Percentiles rank a stretch among this genome's conserved stretches.
Evolutionary conservation across 1,140 invertebrate species (phyloP).

Genomic region (Hestina assimilis): DNA sequence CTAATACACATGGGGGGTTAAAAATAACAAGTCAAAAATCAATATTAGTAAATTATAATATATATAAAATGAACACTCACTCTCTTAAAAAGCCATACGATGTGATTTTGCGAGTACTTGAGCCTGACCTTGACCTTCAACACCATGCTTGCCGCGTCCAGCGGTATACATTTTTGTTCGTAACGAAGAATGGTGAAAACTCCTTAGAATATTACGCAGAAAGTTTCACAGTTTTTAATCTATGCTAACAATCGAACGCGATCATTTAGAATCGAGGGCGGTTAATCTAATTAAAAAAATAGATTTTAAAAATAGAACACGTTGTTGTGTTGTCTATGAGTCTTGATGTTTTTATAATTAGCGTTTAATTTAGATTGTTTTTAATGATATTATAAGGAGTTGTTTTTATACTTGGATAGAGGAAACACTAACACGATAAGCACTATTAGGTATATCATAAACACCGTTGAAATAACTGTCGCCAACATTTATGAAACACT

Average conservation of each 20-base stretch:
- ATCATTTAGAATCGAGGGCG: too few species aligned
- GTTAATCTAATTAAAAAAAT: too few species aligned
- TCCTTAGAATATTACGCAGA: neutral
- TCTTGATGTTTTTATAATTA: neutral
- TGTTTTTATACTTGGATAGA: constrained; percentile 62
- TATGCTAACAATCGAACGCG: neutral
- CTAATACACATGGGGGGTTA: too few species aligned
- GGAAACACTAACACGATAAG: constrained; percentile 66
- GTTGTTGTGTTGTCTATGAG: neutral
- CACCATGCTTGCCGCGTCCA: constrained; percentile 70
- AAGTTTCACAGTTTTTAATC: neutral
- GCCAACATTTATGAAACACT: constrained; percentile 37
- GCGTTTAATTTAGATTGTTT: constrained; percentile 1
- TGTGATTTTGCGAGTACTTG: constrained; percentile 71
- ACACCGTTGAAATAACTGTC: constrained; percentile 53
- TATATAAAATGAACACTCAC: constrained; percentile 47
- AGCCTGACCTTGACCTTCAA: constrained; percentile 72
- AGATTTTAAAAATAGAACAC: neutral
- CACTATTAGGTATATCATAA: constrained; percentile 68
- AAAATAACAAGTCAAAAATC: too few species aligned
- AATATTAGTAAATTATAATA: neutral
- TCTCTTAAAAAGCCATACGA: constrained; percentile 70
- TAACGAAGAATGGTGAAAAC: constrained; percentile 32
- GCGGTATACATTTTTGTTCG: constrained; percentile 51
- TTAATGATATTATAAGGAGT: constrained; percentile 21